phyloP scores from a whole-genome alignment of 2,113 vertebrate species.

The Petrocephalus microphthalmus region DNA sequence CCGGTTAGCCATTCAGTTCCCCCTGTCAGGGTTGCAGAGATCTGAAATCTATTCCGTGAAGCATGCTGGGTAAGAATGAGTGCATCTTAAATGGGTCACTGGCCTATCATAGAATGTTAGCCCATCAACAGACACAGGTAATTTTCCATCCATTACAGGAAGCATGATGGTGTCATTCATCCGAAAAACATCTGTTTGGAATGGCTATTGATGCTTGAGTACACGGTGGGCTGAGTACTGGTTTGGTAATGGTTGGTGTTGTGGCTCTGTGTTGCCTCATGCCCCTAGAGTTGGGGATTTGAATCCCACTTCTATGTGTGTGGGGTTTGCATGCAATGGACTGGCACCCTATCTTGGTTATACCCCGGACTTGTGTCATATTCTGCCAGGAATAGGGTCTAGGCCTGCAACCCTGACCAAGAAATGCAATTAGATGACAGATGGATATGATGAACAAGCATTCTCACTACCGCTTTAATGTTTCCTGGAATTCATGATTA shows the following conservation, averaged over 20 bases:
- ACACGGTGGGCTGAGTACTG: not conserved
- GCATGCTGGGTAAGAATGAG: not conserved
- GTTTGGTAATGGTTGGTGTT: not conserved
- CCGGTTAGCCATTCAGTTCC: not conserved
- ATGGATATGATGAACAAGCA: not conserved
- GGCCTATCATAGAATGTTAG: not conserved
- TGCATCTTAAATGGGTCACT: not conserved
- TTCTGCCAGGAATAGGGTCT: not conserved
- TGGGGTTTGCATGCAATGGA: not conserved
- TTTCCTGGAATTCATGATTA: not conserved
- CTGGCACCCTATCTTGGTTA: not conserved
- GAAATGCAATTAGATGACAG: not conserved
- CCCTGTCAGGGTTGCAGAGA: not conserved
- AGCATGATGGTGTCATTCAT: not conserved
- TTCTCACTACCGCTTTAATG: not conserved
- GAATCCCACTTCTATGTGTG: not conserved
- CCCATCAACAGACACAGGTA: not conserved
- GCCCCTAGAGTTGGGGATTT: not conserved
- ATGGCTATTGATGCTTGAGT: not conserved
- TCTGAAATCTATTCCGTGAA: not conserved
- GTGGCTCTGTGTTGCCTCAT: not conserved
- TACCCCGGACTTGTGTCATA: not conserved
- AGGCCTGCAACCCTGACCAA: not conserved
- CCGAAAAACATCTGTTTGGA: not conserved
- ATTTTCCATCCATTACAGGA: not conserved